A percentile compares a stretch with the other conserved stretches of the same genome.
phyloP scores from a whole-genome alignment of 2,888 invertebrate species.

The Monopis laevigella region DNA sequence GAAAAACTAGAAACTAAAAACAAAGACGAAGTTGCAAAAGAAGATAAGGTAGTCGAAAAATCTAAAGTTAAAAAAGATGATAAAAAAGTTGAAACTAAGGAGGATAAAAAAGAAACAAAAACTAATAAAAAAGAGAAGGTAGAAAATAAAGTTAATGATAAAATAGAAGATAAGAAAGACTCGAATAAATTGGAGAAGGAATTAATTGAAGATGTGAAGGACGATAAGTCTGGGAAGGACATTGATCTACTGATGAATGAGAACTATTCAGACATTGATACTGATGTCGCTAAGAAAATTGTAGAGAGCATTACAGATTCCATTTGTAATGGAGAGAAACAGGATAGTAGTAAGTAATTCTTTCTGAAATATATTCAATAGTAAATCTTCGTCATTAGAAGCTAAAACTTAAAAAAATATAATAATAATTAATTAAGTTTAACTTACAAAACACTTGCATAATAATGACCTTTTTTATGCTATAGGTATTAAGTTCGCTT shows the following conservation, averaged over 20 bases:
- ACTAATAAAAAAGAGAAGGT: slow-evolving; percentile 15
- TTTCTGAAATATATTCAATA: too few relatives aligned
- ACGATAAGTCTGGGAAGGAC: slow-evolving; percentile 31
- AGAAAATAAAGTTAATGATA: slow-evolving; percentile 26
- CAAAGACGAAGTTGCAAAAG: slow-evolving; percentile 20
- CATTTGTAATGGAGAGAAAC: slow-evolving; percentile 77
- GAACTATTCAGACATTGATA: slow-evolving; percentile 69
- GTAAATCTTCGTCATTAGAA: too few relatives aligned
- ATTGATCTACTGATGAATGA: slow-evolving; percentile 50
- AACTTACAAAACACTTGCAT: too few relatives aligned
- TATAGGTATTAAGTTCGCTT: too few relatives aligned
- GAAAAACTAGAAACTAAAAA: too few relatives aligned
- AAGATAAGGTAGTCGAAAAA: slow-evolving; percentile 23
- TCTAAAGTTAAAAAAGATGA: slow-evolving; percentile 31
- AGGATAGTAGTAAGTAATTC: slow-evolving; percentile 63
- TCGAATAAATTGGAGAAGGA: slow-evolving; percentile 24
- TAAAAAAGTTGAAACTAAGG: slow-evolving; percentile 27
- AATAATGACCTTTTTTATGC: too few relatives aligned
- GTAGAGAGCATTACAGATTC: slow-evolving; percentile 88
- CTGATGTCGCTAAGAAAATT: slow-evolving; percentile 90
- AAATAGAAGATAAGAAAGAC: slow-evolving; percentile 17
- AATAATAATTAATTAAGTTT: too few relatives aligned
- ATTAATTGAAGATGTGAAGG: slow-evolving; percentile 20
- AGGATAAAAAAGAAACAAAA: slow-evolving; percentile 21
- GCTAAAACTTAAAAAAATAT: too few relatives aligned